Percentiles rank a stretch among this genome's conserved stretches.
These are phyloP conservation scores for Cacatua alba DNA, from an alignment of 2,113 vertebrate species.

Conservation along the genomic window DNA sequence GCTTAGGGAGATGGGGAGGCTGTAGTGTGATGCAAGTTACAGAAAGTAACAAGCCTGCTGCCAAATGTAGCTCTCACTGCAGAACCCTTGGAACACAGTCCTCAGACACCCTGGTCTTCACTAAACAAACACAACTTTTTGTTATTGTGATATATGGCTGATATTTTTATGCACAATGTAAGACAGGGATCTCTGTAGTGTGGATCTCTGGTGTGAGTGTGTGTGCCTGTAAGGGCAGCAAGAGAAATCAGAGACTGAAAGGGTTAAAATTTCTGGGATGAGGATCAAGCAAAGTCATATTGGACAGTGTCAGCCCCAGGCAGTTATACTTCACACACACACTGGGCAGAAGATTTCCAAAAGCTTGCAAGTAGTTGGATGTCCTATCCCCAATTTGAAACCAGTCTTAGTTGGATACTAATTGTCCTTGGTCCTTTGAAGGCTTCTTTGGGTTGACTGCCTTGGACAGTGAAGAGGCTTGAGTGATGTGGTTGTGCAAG, in stretches of 20 bases:
- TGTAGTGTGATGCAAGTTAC: neutral
- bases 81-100: neutral
- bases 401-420: neutral
- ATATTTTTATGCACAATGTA: neutral
- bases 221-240: neutral
- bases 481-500: neutral
- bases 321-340: neutral
- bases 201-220: neutral
- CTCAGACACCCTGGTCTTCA: neutral
- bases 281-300: rapidly evolving
- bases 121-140: constrained; percentile 8
- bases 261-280: neutral
- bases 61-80: neutral
- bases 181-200: neutral
- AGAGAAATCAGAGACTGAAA: neutral
- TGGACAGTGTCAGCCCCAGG: no score
- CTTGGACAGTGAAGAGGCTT: neutral
- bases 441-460: neutral
- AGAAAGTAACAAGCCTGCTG: neutral
- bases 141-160: neutral
- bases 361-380: neutral
- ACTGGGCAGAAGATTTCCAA: neutral
- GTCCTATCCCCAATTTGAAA: neutral
- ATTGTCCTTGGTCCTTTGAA: neutral
- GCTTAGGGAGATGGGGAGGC: neutral